Conservation (phyloP, 2,113 vertebrate genomes). For the Laterallus jamaicensis region DNA sequence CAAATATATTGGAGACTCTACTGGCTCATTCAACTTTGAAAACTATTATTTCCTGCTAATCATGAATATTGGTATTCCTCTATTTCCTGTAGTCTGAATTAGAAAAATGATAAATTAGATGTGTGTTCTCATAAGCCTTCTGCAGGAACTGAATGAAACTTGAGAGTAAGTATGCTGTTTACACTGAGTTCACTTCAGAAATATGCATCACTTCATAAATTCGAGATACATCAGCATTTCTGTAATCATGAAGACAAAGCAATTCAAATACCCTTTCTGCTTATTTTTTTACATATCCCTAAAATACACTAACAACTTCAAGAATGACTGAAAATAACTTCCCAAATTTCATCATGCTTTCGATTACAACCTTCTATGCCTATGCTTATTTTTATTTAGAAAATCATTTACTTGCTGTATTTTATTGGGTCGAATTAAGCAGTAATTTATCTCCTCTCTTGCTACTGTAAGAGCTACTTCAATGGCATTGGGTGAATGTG, state of each 20-base stretch:
- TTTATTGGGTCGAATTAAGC: slow-evolving; percentile 56
- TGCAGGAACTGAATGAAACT: background rate
- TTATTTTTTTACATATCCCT: slow-evolving; percentile 7
- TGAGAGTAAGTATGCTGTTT: background rate
- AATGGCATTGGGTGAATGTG: slow-evolving; percentile 43
- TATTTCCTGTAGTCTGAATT: background rate
- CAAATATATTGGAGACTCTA: background rate
- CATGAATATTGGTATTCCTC: background rate
- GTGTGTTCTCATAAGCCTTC: background rate
- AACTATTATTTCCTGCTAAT: background rate
- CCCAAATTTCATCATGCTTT: slow-evolving; percentile 40
- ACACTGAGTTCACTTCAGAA: background rate
- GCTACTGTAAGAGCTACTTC: slow-evolving; percentile 19
- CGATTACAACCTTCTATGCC: slow-evolving; percentile 47
- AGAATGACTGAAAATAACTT: slow-evolving; percentile 56
- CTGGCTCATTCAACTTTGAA: background rate
- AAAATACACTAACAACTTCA: slow-evolving; percentile 16
- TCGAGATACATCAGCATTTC: background rate
- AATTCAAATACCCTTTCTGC: background rate
- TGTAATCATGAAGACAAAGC: background rate
- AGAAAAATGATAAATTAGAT: background rate
- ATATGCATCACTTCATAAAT: background rate
- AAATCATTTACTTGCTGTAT: slow-evolving; percentile 48
- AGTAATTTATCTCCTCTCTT: slow-evolving; percentile 49
- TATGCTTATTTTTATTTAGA: slow-evolving; percentile 63